Percentiles rank a stretch among this genome's conserved stretches.
Evolutionary conservation across 2,888 invertebrate species (phyloP).

Genomic region (Thymelicus lineola): DNA sequence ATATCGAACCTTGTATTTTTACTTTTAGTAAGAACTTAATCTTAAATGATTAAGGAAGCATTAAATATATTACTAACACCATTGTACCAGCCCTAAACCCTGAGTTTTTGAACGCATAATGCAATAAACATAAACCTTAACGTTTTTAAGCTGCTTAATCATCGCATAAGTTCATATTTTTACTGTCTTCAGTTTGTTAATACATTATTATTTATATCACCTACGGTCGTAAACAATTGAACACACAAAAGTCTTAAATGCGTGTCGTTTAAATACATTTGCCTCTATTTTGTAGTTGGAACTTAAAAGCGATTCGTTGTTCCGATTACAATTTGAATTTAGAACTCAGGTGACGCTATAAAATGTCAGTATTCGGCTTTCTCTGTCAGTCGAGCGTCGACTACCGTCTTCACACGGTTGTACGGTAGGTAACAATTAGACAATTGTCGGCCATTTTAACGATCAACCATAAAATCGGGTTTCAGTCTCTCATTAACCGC

Average conservation of each 20-base stretch:
- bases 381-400: slow-evolving; percentile 65
- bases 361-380: slow-evolving; percentile 73
- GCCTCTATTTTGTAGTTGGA: slow-evolving; percentile 51
- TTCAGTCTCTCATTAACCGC: slow-evolving; percentile 83
- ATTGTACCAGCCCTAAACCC: background rate
- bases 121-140: slow-evolving; percentile 11
- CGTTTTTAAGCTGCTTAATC: slow-evolving; percentile 29
- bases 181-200: slow-evolving; percentile 13
- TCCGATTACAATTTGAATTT: slow-evolving; percentile 71
- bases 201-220: slow-evolving; percentile 28
- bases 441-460: slow-evolving; percentile 84
- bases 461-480: slow-evolving; percentile 81
- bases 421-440: slow-evolving; percentile 82
- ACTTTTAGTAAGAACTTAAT: background rate
- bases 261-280: background rate
- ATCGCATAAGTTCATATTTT: slow-evolving; percentile 33
- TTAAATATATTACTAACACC: slow-evolving; percentile 3
- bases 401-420: slow-evolving; percentile 78
- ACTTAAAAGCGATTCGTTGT: slow-evolving; percentile 78
- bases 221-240: slow-evolving; percentile 23
- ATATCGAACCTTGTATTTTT: background rate
- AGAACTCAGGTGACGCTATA: slow-evolving; percentile 72
- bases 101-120: background rate
- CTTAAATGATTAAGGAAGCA: slow-evolving; percentile 15
- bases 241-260: background rate